Base-by-base conservation (phyloP, 2,113 vertebrate genomes). In the Mola mola region DNA sequence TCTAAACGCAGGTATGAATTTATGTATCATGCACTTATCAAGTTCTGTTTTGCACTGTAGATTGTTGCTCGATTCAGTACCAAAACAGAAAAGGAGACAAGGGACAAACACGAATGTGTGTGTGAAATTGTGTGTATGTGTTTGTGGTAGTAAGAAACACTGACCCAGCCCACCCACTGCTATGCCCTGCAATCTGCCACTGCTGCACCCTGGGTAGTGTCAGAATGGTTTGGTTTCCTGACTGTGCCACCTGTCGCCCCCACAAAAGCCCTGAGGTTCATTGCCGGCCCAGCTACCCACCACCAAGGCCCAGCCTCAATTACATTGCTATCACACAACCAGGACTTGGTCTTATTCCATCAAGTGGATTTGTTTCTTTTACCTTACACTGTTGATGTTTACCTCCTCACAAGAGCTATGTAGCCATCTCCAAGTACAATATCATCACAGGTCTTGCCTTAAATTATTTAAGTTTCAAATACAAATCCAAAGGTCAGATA, bases 221-320 rank as follows among this genome's bases (percentile, higher is more conserved):
- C 73, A 71, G 72, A 78, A 73, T 61, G 71, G 71, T 71, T 72
- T 41, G 49, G 62, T 66, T 44, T 28, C 74, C 83, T n/a, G 42
- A 10, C 63, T 79, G 81, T 47, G 62, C 77, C 82, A 84, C 81
- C 88, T 85, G 78, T 78, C 55, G 76, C 67, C 77, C 24, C 42
- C 48, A 3, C 36, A n/a, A n/a, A 1, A 43, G 56, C 51, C 74
- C 73, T 1, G 20, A 65, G 66, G 73, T 66, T 51, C 52, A 33
- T 31, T 55, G 65, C 62, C 31, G 5, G 59, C 52, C 58, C 70
- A 55, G 41, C 75, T 77, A 53, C 67, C 63, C 47, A 33, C 38
- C 66, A 36, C 74, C 5, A 4, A 74, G 38, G 62, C 55, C 58
- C 64, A 59, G 60, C 36, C 75, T 75, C 81, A 80, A 87, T 77